These are phyloP conservation scores for Gnatocerus cornutus DNA, from an alignment of 2,888 invertebrate genomes.

Conservation along the genomic window DNA sequence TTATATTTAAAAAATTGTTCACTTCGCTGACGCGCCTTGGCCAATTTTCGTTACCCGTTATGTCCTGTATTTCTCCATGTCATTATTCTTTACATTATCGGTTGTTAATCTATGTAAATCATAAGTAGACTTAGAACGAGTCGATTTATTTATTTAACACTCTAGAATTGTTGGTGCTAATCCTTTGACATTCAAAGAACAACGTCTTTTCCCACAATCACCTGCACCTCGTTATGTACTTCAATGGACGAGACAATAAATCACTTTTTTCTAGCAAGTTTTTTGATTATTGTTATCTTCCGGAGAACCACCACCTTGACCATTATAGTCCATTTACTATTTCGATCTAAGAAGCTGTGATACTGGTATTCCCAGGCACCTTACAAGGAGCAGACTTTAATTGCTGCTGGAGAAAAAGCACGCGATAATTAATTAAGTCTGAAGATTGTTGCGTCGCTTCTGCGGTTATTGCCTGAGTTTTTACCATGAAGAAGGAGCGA, in stretches of 20 bases:
- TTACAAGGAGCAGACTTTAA: slow-evolving; percentile 50
- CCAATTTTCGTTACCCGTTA: slow-evolving; percentile 19
- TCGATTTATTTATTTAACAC: slow-evolving; percentile 38
- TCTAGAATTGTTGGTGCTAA: slow-evolving; percentile 7
- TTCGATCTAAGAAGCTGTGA: slow-evolving; percentile 14
- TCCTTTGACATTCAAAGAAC: no score
- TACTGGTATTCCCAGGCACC: slow-evolving; percentile 50
- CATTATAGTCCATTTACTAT: slow-evolving; percentile 21
- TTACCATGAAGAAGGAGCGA: no score
- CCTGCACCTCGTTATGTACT: slow-evolving; percentile 19
- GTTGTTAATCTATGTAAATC: slow-evolving; percentile 40
- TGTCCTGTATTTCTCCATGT: slow-evolving; percentile 25
- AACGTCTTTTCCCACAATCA: slow-evolving; percentile 19
- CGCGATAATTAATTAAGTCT: slow-evolving; percentile 20
- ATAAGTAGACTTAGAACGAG: slow-evolving; percentile 17
- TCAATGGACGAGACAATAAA: slow-evolving; percentile 11
- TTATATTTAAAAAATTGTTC: background rate
- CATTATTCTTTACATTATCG: slow-evolving; percentile 26
- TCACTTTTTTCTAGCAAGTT: slow-evolving; percentile 10
- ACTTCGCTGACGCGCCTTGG: slow-evolving; percentile 9
- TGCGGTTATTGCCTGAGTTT: background rate
- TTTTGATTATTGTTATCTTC: slow-evolving; percentile 27
- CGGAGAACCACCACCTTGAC: slow-evolving; percentile 15
- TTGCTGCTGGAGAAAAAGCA: slow-evolving; percentile 6
- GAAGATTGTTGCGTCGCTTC: slow-evolving; percentile 25